A percentile compares a stretch with the other conserved stretches of the same genome.
phyloP scores from a whole-genome alignment of 35 echinoderm and acorn worm genomes.

The Heliocidaris tuberculata region DNA sequence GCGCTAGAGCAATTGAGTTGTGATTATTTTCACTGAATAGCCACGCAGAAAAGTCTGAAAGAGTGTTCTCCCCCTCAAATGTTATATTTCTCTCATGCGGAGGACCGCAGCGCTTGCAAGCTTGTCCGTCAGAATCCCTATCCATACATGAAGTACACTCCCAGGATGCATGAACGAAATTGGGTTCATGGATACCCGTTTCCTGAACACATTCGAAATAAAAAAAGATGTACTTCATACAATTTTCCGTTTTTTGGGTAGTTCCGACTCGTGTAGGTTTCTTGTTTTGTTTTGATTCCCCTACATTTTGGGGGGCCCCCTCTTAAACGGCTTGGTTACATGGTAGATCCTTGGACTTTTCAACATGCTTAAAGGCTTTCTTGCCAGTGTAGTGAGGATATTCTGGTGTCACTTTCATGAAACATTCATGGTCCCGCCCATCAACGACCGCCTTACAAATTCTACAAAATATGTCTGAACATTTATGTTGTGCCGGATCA shows the following conservation, averaged over 20 bases:
- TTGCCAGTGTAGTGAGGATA: not conserved
- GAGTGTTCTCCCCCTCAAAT: not conserved
- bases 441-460: not conserved
- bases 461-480: not conserved
- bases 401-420: not conserved
- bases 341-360: not conserved
- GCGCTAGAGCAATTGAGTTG: not conserved
- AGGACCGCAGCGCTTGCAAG: not conserved
- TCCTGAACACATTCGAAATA: conserved; percentile 12
- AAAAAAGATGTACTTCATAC: not conserved
- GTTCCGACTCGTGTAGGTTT: not conserved
- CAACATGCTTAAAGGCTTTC: not conserved
- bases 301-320: not conserved
- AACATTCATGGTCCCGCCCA: not conserved
- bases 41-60: not conserved
- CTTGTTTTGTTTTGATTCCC: not conserved
- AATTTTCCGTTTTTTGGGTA: not conserved
- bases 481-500: not conserved
- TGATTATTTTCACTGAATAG: not conserved
- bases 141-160: not conserved
- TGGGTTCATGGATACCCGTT: not conserved
- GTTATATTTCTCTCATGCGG: not conserved
- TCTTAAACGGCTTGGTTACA: not conserved
- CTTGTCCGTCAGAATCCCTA: not conserved
- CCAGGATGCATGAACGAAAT: not conserved